These are phyloP conservation scores for Lasioglossum figueresi DNA, from an alignment of 2,888 invertebrate genomes.

Conservation along the genomic window DNA sequence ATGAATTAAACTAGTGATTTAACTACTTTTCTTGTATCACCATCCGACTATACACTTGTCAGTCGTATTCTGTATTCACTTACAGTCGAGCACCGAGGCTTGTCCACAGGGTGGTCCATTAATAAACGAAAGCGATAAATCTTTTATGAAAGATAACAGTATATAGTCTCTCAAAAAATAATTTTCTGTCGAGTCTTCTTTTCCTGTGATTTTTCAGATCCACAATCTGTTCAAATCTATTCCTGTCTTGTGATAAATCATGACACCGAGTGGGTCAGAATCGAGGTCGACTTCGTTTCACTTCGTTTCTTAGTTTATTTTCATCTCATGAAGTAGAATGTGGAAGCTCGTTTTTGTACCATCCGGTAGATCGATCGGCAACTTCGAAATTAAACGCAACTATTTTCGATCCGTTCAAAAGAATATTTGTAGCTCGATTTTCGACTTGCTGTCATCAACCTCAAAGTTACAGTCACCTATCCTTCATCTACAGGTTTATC, in stretches of 20 bases:
- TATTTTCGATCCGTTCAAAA: background rate
- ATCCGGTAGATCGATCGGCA: background rate
- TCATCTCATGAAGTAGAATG: background rate
- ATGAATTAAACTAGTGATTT: background rate
- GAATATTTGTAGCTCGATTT: background rate
- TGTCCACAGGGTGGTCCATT: background rate
- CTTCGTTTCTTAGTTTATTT: background rate
- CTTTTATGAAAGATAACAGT: background rate
- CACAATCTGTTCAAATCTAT: background rate
- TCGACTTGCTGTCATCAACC: background rate
- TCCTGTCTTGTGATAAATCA: background rate
- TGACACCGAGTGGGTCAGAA: background rate
- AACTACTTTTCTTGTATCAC: background rate
- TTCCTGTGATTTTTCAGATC: background rate
- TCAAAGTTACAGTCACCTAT: background rate
- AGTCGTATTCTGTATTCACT: background rate
- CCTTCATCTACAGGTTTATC: no score
- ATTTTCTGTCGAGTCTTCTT: background rate
- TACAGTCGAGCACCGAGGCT: background rate
- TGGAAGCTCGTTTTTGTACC: background rate
- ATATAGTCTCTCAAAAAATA: background rate
- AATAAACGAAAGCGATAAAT: background rate
- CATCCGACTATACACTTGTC: background rate
- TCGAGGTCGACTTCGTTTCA: background rate
- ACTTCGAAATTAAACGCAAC: background rate